Evolutionary conservation across 53 echinoderm and acorn worm genomes (phyloP), one percentile per base, ranked within the genome.

Genomic region (Paracentrotus lividus): DNA sequence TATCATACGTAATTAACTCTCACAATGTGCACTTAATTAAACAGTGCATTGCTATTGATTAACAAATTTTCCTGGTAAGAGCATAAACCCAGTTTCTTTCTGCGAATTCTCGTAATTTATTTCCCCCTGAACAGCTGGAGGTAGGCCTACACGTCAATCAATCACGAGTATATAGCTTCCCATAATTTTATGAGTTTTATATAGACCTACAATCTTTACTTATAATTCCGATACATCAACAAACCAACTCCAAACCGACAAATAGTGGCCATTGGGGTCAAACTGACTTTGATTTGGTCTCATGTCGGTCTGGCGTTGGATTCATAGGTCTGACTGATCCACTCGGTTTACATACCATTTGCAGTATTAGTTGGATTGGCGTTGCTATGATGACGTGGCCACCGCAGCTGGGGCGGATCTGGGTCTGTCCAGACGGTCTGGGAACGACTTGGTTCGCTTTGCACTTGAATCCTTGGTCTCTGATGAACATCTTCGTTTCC

Each of bases 331-430:
- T n/a, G n/a, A n/a, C n/a, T n/a, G n/a, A n/a, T n/a, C n/a, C n/a
- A n/a, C n/a, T 72, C 6, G 16, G 47, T 2, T 47, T 15, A 81
- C 81, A 2, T 81, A 81, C 81, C 81, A 81, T 45, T 81, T 81
- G 44, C 9, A 72, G 64, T 38, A n/a, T n/a, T n/a, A 36, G 40
- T 29, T 9, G 27, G 44, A 3, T 81, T 81, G 38, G 26, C 0
- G 87, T 87, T 87, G 57, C 87, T 87, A 87, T 55, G 85, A 85
- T 23, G 54, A 85, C 87, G 87, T 87, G 15, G 56, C 85, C 21
- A 85, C 85, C 2, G 85, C 87, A 57, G 87, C 87, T 32, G 87
- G 87, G 23, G 87, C 87, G 57, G 87, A 87, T 2, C 56, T 55
- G 55, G 87, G 87, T 87, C 87, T 87, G n/a, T 87, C 87, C 21